These are phyloP conservation scores for Phalacrocorax pelagicus DNA, from an alignment of 2,113 vertebrate genomes.

Conservation along the genomic window DNA sequence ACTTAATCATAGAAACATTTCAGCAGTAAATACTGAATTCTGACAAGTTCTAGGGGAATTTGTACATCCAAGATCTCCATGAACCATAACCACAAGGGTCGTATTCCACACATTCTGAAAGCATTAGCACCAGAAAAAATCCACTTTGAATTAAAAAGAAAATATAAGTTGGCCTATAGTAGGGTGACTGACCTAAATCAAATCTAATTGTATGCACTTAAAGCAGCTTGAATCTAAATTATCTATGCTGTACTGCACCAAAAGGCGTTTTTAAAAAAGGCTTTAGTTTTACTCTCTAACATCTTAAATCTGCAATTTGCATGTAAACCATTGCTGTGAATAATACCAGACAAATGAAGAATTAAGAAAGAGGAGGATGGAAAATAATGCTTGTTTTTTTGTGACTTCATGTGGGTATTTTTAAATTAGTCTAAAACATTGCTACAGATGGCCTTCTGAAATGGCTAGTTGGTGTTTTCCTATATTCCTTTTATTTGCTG, in stretches of 20 bases:
- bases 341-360: constrained; percentile 17
- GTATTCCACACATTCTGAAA: not conserved
- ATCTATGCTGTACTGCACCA: constrained; percentile 11
- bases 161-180: constrained; percentile 7
- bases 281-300: constrained; percentile 35
- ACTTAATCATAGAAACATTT: not conserved
- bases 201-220: constrained; percentile 53
- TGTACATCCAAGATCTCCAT: not conserved
- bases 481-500: not conserved
- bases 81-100: not conserved
- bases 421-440: constrained; percentile 49
- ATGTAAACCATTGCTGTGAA: constrained; percentile 21
- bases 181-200: constrained; percentile 56
- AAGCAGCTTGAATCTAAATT: constrained; percentile 52
- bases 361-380: constrained; percentile 11
- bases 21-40: not conserved
- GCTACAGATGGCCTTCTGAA: not conserved
- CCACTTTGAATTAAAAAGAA: constrained; percentile 34
- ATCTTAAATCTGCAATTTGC: constrained; percentile 59
- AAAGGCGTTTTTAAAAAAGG: constrained; percentile 29
- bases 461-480: not conserved
- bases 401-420: not conserved
- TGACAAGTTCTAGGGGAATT: not conserved
- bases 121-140: not conserved
- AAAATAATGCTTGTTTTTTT: constrained; percentile 46